Base-by-base conservation (phyloP, 2,888 invertebrate species). In the Theretra japonica region DNA sequence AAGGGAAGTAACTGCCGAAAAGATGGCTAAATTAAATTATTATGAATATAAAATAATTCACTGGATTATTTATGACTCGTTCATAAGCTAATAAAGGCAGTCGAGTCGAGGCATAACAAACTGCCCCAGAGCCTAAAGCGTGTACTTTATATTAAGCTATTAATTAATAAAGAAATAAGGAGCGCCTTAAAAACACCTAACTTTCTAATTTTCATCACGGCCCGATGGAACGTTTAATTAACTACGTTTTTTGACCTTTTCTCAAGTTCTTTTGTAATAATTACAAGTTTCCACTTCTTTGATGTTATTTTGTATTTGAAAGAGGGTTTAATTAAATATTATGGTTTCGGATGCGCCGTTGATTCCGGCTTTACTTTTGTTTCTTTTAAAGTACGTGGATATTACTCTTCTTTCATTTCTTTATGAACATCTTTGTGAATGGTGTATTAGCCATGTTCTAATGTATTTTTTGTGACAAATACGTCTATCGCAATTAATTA, bases 261-360 rank as follows among this genome's bases (percentile, higher is more conserved):
- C 79, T 75, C 78, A 72, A 70, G 56, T 78, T 75, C 75, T 78
- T 76, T 77, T 78, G 74, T 80, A 80, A 85, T 83, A 85, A 86
- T 86, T 85, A 85, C 81, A 83, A 83, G 81, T 83, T 84, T 81
- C 74, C 73, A 79, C 75, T 80, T 81, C 86, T 85, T 86, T 86
- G 82, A 85, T 86, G 82, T 80, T 80, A 83, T 83, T 83, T 83
- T 79, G n/a, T 53, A n/a, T 60, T 41, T 68, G 41, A 70, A 69
- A 70, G 62, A 53, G 58, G 33, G 33, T 56, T 21, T 70, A 70
- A 70, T 56, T 23, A 53, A 65, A 59, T 15, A 53, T 50, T 65
- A 70, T 56, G 62, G 62, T 62, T 56, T 70, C 62, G 6, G 70
- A 60, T 28, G 58, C 59, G n/a, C 50, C 2, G n/a, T 25, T 8